Percentiles rank a stretch among this genome's conserved stretches.
phyloP scores from a whole-genome alignment of 2,888 invertebrate genomes.

The Leuctra nigra region DNA sequence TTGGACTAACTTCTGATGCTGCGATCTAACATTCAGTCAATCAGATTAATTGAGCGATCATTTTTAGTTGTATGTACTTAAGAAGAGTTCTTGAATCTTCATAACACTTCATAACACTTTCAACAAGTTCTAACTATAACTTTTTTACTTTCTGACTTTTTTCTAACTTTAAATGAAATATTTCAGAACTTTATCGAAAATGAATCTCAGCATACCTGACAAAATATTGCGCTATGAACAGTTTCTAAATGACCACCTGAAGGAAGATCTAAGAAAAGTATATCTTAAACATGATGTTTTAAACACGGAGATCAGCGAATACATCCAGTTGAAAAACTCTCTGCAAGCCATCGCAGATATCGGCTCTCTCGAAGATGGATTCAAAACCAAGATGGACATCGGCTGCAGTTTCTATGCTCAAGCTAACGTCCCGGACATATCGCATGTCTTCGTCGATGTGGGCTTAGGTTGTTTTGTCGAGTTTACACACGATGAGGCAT shows the following conservation, averaged over 20 bases:
- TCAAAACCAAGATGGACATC: slow-evolving; percentile 68
- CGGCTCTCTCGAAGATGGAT: slow-evolving; percentile 46
- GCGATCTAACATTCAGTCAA: too few relatives aligned
- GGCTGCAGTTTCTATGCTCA: slow-evolving; percentile 82
- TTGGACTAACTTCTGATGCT: too few relatives aligned
- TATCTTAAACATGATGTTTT: slow-evolving; percentile 53
- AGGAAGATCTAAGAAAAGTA: slow-evolving; percentile 57
- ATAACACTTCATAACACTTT: too few relatives aligned
- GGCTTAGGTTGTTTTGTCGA: slow-evolving; percentile 72
- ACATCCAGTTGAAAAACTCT: slow-evolving; percentile 62
- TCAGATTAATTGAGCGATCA: too few relatives aligned
- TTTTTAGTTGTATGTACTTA: too few relatives aligned
- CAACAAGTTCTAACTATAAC: too few relatives aligned
- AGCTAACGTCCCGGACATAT: slow-evolving; percentile 60
- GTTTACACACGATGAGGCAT: slow-evolving; percentile 62
- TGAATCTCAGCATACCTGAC: too few relatives aligned
- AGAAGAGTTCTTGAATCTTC: too few relatives aligned
- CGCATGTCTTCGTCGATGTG: slow-evolving; percentile 61
- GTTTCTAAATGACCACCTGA: slow-evolving; percentile 72
- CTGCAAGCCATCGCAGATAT: slow-evolving; percentile 57
- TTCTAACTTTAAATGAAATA: too few relatives aligned
- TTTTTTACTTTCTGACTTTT: too few relatives aligned
- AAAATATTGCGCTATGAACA: slow-evolving; percentile 54
- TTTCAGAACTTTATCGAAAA: too few relatives aligned
- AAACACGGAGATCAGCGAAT: slow-evolving; percentile 63